Evolutionary conservation across 1,140 invertebrate species (phyloP).

Genomic region (Orchestia grillus): DNA sequence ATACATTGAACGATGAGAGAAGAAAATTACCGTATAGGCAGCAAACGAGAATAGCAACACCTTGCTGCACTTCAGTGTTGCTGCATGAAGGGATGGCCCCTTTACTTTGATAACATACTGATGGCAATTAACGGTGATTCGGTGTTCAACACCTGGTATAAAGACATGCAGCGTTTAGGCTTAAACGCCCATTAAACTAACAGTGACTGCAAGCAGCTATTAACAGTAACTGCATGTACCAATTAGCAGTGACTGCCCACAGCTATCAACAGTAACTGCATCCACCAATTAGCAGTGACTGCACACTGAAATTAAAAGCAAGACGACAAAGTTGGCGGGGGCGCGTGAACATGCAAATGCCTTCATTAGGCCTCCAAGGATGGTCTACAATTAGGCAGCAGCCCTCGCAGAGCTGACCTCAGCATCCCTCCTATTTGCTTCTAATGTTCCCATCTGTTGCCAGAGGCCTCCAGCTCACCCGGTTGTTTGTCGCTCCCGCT

Average conservation of each 20-base stretch:
- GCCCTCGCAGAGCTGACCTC: not conserved
- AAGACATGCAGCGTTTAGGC: too few relatives aligned
- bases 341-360: not conserved
- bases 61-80: too few relatives aligned
- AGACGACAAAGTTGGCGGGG: not conserved
- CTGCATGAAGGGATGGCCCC: too few relatives aligned
- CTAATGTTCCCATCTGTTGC: not conserved
- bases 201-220: not conserved
- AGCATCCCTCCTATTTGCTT: constrained; percentile 11
- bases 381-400: not conserved
- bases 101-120: too few relatives aligned
- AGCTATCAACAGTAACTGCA: not conserved
- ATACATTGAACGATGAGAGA: too few relatives aligned
- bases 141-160: too few relatives aligned
- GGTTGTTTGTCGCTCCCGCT: not conserved
- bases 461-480: not conserved
- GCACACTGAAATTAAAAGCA: not conserved
- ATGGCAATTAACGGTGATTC: too few relatives aligned
- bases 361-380: not conserved
- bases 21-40: too few relatives aligned
- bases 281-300: not conserved
- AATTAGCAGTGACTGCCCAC: not conserved
- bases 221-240: not conserved
- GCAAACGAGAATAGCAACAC: too few relatives aligned
- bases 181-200: not conserved